A percentile compares a stretch with the other conserved stretches of the same genome.
phyloP scores from a whole-genome alignment of 2,888 invertebrate genomes.

The Mesorhabditis spiculigera region DNA sequence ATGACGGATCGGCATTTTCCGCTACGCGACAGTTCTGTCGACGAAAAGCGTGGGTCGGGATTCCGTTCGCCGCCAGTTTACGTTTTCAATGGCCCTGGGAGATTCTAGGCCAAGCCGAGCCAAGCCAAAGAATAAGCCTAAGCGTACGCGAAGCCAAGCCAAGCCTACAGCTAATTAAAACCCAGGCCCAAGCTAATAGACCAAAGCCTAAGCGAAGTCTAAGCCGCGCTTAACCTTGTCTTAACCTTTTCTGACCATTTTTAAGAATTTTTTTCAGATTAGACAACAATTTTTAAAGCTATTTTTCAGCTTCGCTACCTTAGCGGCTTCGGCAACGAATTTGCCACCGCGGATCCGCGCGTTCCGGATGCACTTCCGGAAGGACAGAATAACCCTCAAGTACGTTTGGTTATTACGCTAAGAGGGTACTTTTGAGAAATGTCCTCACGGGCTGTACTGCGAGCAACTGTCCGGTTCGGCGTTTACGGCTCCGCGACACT shows the following conservation, averaged over 20 bases:
- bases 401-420: no score
- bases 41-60: no score
- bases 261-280: background rate
- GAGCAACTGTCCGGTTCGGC: slow-evolving; percentile 94
- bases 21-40: no score
- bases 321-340: slow-evolving; percentile 85
- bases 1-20: no score
- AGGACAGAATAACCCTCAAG: slow-evolving; percentile 65
- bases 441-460: slow-evolving; percentile 89
- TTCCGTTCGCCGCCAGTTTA: no score
- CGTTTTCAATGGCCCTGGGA: no score
- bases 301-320: slow-evolving; percentile 41
- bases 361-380: slow-evolving; percentile 80
- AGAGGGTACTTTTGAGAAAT: slow-evolving; percentile 66
- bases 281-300: background rate
- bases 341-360: slow-evolving; percentile 81
- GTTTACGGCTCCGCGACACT: slow-evolving; percentile 71
- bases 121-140: no score
- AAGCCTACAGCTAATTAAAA: no score
- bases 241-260: background rate
- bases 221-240: background rate
- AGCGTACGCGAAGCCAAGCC: no score
- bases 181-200: no score
- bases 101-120: no score
- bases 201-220: no score